Evolutionary conservation across 2,113 vertebrate species (phyloP), one percentile per base, ranked within the genome.

Genomic region (Toxotes jaculatrix): DNA sequence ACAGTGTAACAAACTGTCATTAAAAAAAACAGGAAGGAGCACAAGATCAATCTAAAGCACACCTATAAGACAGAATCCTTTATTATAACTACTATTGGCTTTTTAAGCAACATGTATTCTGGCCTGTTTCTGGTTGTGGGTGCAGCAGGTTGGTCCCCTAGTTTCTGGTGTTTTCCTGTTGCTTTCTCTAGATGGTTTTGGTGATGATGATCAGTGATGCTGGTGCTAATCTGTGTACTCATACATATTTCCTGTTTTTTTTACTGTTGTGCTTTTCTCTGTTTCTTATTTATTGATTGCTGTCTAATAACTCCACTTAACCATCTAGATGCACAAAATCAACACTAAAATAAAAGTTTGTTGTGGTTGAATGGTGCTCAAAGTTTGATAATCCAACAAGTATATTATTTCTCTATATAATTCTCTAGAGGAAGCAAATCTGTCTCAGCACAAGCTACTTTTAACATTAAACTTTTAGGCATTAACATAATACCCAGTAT

Each of bases 21-120:
- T 34, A 68, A 84, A 67, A 84, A 67, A 55, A 57, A 14, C 32
- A 69, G 62, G 43, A 77, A 72, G 40, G 53, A 67, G 61, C 6
- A 49, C 10, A 65, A 38, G 21, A 56, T 74, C 31, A 17, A 27
- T 72, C 16, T 7, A 75, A 34, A 23, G 31, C 31, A 65, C 11
- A 12, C 51, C n/a, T 11, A 17, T 34, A n/a, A 21, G n/a, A 51
- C 23, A 51, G 21, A 23, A 62, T 32, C 45, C 19, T 51, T 19
- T n/a, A 56, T 55, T 59, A 51, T n/a, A 51, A 13, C 13, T 63
- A 14, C 47, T 55, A 63, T 38, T 60, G 27, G 56, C 27, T 49
- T 62, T 49, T 51, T 12, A 11, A 38, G 31, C 9, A 16, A 17
- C 60, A 60, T 56, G 14, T 3, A 49, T 53, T 32, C 32, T 32